Base-by-base conservation (phyloP, 2,113 vertebrate genomes). In the Puntigrus tetrazona region DNA sequence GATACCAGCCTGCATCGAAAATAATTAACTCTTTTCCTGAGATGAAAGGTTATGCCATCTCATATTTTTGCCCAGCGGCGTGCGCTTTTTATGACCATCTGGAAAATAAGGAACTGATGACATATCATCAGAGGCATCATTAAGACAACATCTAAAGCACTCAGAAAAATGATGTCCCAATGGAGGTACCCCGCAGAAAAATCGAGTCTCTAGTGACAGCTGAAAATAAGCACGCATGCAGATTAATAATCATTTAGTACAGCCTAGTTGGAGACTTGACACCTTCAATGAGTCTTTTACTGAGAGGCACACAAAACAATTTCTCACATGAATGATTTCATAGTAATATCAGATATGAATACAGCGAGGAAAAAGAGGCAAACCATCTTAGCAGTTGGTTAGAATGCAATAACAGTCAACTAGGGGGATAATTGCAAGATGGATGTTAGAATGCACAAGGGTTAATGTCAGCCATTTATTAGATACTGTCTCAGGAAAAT, bases 271-370 rank as follows among this genome's bases (percentile, higher is more conserved):
- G 82, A 89, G 86, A 86, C 84, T 85, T 86, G 86, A 80, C 83
- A 81, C 84, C 72, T 90, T 85, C 89, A 94, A 93, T 20, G 84
- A 88, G 87, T 91, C 83, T 89, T 90, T 88, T 81, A 76, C 87
- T 57, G 76, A 34, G 67, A 89, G 85, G 89, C 79, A 84, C 88
- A 88, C 90, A 90, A 93, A 93, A 93, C 92, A 93, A 93, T 93
- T 93, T 93, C 87, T 91, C 85, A 89, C 92, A 86, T 84, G 88
- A 92, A 84, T 89, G 88, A 85, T 45, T 88, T 20, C 85, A 86
- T 86, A 84, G 87, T 91, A 89, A 85, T 92, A 88, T 63, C 88
- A 77, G 80, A 18, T 31, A 86, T 79, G 79, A 73, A 87, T 72
- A 47, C 11, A 25, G 61, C 52, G 41, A 36, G 67, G 38, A 63